Percentiles rank a stretch among this genome's conserved stretches.
Evolutionary conservation across 2,888 invertebrate genomes (phyloP).

Genomic region (Vanessa cardui): DNA sequence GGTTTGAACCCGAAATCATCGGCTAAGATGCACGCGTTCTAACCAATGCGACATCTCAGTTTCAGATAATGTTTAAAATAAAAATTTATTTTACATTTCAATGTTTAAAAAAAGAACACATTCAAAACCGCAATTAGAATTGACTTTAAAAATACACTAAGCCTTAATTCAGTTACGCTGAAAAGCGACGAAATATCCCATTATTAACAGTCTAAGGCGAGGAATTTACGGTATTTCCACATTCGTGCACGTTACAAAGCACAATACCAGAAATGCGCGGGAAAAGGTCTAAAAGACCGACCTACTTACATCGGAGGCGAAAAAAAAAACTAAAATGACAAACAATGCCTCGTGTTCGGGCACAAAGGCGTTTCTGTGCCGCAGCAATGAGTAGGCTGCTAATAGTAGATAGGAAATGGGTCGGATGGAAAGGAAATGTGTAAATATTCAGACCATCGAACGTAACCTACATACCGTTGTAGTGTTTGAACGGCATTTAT

Average conservation of each 20-base stretch:
- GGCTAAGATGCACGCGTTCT: too few species aligned
- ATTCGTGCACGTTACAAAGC: slow-evolving; percentile 33
- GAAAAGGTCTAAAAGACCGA: slow-evolving; percentile 35
- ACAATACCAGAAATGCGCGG: slow-evolving; percentile 35
- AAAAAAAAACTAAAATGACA: slow-evolving; percentile 39
- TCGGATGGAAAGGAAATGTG: slow-evolving; percentile 24
- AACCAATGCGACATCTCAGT: too few species aligned
- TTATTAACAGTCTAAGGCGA: slow-evolving; percentile 7
- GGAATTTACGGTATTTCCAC: slow-evolving; percentile 20
- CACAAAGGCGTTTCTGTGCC: slow-evolving; percentile 40
- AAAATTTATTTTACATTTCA: too few species aligned
- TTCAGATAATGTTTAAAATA: too few species aligned
- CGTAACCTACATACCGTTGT: slow-evolving; percentile 25
- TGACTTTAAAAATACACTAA: neutral
- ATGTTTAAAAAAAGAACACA: too few species aligned
- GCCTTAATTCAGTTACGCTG: slow-evolving; percentile 1
- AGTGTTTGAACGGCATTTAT: neutral
- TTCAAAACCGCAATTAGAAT: neutral
- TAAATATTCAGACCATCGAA: slow-evolving; percentile 20
- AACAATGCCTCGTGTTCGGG: slow-evolving; percentile 32
- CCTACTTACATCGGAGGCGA: slow-evolving; percentile 38
- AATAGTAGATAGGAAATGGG: slow-evolving; percentile 26
- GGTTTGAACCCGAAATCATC: too few species aligned
- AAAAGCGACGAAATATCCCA: slow-evolving; percentile 8
- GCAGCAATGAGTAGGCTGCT: slow-evolving; percentile 32